Percentiles rank a stretch among this genome's conserved stretches.
Conservation (phyloP, 2,113 vertebrate species). For the Tretioscincus oriximinensis region DNA sequence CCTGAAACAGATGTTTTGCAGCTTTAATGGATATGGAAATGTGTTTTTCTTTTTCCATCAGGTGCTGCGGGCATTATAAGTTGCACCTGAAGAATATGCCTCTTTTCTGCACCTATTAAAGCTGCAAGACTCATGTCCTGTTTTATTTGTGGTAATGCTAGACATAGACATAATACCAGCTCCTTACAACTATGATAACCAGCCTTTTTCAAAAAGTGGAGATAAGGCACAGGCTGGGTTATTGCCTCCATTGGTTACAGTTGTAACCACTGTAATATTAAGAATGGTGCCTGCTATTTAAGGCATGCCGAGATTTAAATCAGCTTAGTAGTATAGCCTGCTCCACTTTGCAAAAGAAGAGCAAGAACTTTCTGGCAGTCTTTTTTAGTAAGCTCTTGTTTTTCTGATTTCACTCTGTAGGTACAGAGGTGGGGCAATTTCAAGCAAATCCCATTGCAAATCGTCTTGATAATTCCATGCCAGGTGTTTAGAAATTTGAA, state of each 20-base stretch:
- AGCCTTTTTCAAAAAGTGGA: too few relatives aligned
- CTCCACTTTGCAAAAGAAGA: not conserved
- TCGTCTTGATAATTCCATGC: not conserved
- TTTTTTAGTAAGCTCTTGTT: not conserved
- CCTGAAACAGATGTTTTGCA: too few relatives aligned
- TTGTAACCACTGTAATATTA: not conserved
- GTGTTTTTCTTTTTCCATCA: too few relatives aligned
- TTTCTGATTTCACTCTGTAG: not conserved
- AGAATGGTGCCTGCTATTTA: too few relatives aligned
- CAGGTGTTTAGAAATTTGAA: not conserved
- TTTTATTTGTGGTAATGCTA: too few relatives aligned
- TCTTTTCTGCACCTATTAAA: too few relatives aligned
- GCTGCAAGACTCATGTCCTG: too few relatives aligned
- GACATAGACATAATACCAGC: not conserved
- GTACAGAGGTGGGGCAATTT: not conserved
- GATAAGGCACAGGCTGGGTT: too few relatives aligned
- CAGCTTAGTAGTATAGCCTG: not conserved
- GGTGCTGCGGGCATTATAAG: too few relatives aligned
- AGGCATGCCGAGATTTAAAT: not conserved
- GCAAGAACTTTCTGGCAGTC: not conserved
- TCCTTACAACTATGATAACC: not conserved
- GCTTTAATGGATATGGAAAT: too few relatives aligned
- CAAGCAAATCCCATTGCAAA: not conserved
- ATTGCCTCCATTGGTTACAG: too few relatives aligned
- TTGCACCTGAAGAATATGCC: too few relatives aligned